A percentile compares a stretch with the other conserved stretches of the same genome.
phyloP scores from a whole-genome alignment of 2,797 vertebrate species.

The Erpetoichthys calabaricus region DNA sequence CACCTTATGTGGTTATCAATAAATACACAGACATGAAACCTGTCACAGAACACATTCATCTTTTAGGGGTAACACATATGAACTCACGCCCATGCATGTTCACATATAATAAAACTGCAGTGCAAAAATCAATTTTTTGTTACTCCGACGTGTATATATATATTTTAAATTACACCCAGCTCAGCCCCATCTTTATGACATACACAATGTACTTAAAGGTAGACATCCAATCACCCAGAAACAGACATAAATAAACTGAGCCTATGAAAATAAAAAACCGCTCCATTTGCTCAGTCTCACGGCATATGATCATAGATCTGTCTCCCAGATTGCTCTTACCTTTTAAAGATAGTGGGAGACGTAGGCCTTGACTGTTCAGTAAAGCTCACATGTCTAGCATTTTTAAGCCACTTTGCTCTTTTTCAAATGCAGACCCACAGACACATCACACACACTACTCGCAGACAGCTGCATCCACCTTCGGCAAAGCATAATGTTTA shows the following conservation, averaged over 20 bases:
- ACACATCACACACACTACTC: conserved; percentile 26
- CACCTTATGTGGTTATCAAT: too few relatives aligned
- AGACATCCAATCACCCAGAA: conserved; percentile 10
- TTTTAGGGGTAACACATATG: neutral
- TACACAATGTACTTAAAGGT: conserved; percentile 7
- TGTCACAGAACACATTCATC: too few relatives aligned
- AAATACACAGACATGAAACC: too few relatives aligned
- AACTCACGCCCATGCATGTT: conserved; percentile 26
- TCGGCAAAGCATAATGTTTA: conserved; percentile 18
- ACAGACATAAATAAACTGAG: conserved; percentile 13
- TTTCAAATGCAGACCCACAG: conserved; percentile 4
- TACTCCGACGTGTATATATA: conserved; percentile 15
- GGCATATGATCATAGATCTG: neutral
- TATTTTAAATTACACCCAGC: conserved; percentile 8
- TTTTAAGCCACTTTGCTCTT: conserved; percentile 12
- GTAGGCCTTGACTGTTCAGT: conserved; percentile 6
- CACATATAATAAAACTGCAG: conserved; percentile 48
- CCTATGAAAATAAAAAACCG: conserved; percentile 9
- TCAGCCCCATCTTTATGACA: neutral
- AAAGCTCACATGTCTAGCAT: conserved; percentile 1
- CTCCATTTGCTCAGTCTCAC: neutral
- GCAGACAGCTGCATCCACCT: conserved; percentile 24
- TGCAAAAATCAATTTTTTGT: conserved; percentile 48
- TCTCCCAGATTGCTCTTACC: too few relatives aligned
- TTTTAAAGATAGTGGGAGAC: neutral